phyloP scores from a whole-genome alignment of 2,888 invertebrate species.

The Tipula confusa region DNA sequence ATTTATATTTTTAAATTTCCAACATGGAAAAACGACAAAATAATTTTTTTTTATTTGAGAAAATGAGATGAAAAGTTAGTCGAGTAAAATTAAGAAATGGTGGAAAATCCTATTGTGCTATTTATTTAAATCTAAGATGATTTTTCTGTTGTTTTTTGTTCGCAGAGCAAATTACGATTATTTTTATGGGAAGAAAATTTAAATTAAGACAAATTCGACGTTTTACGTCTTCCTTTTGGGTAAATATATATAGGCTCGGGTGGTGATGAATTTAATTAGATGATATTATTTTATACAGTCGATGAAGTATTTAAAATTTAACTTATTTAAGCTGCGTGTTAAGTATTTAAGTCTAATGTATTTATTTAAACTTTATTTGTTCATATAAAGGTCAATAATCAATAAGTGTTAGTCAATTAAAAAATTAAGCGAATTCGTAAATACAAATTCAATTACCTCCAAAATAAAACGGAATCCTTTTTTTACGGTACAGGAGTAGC shows the following conservation, averaged over 20 bases:
- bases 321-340: not conserved
- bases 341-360: not conserved
- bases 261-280: not conserved
- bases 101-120: slow-evolving; percentile 25
- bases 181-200: slow-evolving; percentile 20
- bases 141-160: slow-evolving; percentile 14
- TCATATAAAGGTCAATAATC: no score
- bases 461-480: no score
- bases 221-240: not conserved
- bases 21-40: not conserved
- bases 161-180: not conserved
- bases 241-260: not conserved
- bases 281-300: not conserved
- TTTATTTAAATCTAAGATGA: slow-evolving; percentile 20
- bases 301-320: not conserved
- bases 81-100: slow-evolving; percentile 14
- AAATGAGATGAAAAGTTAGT: slow-evolving; percentile 25
- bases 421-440: no score
- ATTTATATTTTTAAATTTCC: not conserved
- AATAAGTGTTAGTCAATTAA: no score
- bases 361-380: not conserved
- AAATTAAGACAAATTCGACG: slow-evolving; percentile 20
- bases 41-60: no score
- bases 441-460: no score
- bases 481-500: no score